Evolutionary conservation across 1,140 invertebrate species (phyloP), one percentile per base, ranked within the genome.

Genomic region (Batillaria attramentaria): DNA sequence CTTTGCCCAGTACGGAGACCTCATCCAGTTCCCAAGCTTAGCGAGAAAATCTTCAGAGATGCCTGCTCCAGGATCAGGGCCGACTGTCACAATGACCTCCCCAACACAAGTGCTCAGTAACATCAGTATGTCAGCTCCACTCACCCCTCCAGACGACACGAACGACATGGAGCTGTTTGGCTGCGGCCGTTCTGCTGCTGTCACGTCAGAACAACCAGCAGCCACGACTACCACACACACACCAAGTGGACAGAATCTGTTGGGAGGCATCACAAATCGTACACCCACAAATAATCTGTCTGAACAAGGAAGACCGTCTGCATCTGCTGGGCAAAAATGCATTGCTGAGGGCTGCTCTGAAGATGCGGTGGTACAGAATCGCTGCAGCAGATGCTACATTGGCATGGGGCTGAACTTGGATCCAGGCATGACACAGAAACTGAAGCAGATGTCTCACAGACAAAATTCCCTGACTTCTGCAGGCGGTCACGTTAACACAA

Each of bases 371-470:
- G 62, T 76, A 31, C 75, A 78, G 33, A 76, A 73, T 16, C 60
- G 70, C n/a, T 83, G 82, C 76, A 70, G 80, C 24, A 65, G 50
- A 5, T 83, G 82, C 66, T 83, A 79, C n/a, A n/a, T n/a, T n/a
- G n/a, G n/a, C n/a, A n/a, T n/a, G n/a, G n/a, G n/a, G n/a, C n/a
- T n/a, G n/a, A n/a, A n/a, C n/a, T n/a, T n/a, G n/a, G n/a, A n/a
- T n/a, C n/a, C n/a, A n/a, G n/a, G n/a, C n/a, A n/a, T n/a, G n/a
- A n/a, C n/a, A n/a, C n/a, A n/a, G n/a, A n/a, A n/a, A n/a, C n/a
- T n/a, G n/a, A n/a, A n/a, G n/a, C n/a, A n/a, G n/a, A n/a, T n/a
- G n/a, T n/a, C n/a, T n/a, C n/a, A n/a, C n/a, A n/a, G n/a, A n/a
- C n/a, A n/a, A n/a, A n/a, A n/a, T n/a, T n/a, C n/a, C n/a, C n/a